phyloP scores from a whole-genome alignment of 2,888 invertebrate genomes.

The Andrena trimmerana region DNA sequence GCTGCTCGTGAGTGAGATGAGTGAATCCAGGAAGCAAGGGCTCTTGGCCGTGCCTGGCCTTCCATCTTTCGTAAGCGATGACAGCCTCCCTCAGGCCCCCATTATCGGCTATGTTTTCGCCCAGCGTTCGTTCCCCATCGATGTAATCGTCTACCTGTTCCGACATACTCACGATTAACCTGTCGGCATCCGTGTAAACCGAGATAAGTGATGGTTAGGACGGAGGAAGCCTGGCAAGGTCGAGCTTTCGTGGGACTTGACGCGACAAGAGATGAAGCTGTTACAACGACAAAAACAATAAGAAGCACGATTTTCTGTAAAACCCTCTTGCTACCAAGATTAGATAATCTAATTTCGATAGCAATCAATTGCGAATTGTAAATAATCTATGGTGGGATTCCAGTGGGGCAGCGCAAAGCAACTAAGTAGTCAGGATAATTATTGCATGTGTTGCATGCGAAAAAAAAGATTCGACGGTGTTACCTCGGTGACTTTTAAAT shows the following conservation, averaged over 20 bases:
- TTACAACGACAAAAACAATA: neutral
- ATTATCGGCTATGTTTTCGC: constrained; percentile 94
- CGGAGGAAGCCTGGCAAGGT: neutral
- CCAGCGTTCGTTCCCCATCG: constrained; percentile 91
- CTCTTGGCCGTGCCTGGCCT: constrained; percentile 87
- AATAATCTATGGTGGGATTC: no score
- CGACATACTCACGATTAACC: constrained; percentile 13
- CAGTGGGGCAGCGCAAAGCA: no score
- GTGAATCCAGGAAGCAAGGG: constrained; percentile 91
- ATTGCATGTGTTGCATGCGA: no score
- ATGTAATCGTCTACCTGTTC: constrained; percentile 86
- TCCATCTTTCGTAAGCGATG: constrained; percentile 89
- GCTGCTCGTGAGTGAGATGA: constrained; percentile 89
- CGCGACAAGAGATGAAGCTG: no score
- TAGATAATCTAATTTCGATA: no score
- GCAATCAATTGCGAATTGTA: no score
- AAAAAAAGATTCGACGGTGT: no score
- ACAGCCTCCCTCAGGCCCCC: constrained; percentile 92
- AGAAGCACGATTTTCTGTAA: no score
- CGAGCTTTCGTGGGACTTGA: neutral
- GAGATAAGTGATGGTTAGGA: neutral
- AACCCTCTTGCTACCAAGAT: no score
- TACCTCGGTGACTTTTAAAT: neutral
- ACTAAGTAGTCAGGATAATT: no score
- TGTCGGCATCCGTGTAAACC: neutral